These are phyloP conservation scores for Eulithis testata DNA, from an alignment of 2,888 invertebrate species.

Conservation along the genomic window DNA sequence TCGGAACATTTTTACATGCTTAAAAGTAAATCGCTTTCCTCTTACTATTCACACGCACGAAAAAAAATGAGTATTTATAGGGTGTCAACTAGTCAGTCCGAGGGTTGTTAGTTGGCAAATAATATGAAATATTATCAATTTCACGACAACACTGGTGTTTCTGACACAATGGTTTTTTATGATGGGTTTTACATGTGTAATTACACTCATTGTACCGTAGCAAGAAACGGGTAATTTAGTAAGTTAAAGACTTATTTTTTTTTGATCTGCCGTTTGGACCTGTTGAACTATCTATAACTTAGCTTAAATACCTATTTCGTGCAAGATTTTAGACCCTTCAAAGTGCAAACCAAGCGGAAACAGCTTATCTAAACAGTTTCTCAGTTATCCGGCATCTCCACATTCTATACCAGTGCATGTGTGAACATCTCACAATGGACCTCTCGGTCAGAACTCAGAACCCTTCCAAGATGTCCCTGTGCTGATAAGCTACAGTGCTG, in stretches of 20 bases:
- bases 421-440: conserved; percentile 66
- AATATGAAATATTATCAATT: conserved; percentile 77
- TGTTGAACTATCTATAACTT: too few species aligned
- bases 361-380: conserved; percentile 37
- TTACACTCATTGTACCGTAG: conserved; percentile 16
- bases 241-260: too few species aligned
- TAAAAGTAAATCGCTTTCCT: conserved; percentile 25
- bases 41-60: conserved; percentile 22
- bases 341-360: conserved; percentile 44
- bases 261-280: too few species aligned
- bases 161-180: conserved; percentile 20
- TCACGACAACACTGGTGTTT: conserved; percentile 58
- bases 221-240: background rate
- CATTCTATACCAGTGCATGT: conserved; percentile 55
- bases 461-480: conserved; percentile 64
- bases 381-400: conserved; percentile 49
- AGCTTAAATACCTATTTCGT: too few species aligned
- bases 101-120: conserved; percentile 68
- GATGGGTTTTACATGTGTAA: conserved; percentile 20
- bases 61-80: conserved; percentile 54
- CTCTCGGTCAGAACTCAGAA: conserved; percentile 67
- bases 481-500: conserved; percentile 68
- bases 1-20: too few species aligned
- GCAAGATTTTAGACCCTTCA: conserved; percentile 25
- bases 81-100: conserved; percentile 58